Evolutionary conservation across 2,888 invertebrate species (phyloP).

Genomic region (Uropetala carovei): DNA sequence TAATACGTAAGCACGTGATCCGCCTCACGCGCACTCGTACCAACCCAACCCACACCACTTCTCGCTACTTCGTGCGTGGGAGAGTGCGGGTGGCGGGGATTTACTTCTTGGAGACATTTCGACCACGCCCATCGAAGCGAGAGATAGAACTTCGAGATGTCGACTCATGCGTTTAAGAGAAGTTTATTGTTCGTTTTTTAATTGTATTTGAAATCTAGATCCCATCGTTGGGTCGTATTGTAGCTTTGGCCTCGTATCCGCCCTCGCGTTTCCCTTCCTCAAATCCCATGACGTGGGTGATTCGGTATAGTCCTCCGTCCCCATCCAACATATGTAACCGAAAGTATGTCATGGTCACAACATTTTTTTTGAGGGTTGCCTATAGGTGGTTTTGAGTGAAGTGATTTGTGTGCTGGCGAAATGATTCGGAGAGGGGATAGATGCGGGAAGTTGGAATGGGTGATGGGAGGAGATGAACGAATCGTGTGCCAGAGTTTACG

Average conservation of each 20-base stretch:
- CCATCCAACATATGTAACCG: neutral
- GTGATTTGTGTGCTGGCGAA: neutral
- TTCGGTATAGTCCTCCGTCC: neutral
- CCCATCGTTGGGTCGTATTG: too few species aligned
- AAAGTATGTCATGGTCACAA: neutral
- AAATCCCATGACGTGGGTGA: neutral
- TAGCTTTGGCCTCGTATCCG: too few species aligned
- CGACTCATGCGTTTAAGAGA: too few species aligned
- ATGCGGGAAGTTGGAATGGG: neutral
- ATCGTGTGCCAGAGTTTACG: too few species aligned
- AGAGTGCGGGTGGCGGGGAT: neutral
- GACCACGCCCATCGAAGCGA: conserved; percentile 17
- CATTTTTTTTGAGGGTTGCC: neutral
- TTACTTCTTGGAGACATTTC: conserved; percentile 6
- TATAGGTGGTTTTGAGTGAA: neutral
- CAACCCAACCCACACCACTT: neutral
- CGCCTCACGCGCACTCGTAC: neutral
- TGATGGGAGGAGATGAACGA: too few species aligned
- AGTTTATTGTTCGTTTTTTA: too few species aligned
- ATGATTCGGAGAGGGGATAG: neutral
- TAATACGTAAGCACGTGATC: neutral
- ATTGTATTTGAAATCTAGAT: too few species aligned
- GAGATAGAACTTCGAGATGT: neutral
- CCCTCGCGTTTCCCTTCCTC: neutral
- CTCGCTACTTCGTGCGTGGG: too few species aligned